A percentile compares a stretch with the other conserved stretches of the same genome.
Conservation (phyloP, 2,888 invertebrate genomes). For the Galerucella calmariensis region DNA sequence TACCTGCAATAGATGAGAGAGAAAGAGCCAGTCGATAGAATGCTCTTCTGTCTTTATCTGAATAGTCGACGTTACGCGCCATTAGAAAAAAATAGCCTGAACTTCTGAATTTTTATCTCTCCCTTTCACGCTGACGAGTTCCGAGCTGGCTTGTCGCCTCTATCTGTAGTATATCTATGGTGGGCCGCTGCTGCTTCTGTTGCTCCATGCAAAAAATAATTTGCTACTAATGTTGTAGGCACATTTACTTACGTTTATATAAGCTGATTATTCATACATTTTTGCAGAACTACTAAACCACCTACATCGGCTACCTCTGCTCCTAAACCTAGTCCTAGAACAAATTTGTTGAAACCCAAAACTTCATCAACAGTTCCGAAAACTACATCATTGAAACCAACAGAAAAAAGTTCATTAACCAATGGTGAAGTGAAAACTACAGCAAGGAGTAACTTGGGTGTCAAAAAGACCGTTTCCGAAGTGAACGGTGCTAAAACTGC, state of each 20-base stretch:
- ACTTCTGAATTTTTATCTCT: no score
- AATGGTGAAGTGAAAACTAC: slow-evolving; percentile 69
- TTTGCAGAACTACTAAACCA: slow-evolving; percentile 41
- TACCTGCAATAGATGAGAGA: no score
- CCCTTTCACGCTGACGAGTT: no score
- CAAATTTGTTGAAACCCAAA: slow-evolving; percentile 39
- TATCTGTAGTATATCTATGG: no score
- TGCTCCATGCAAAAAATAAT: no score
- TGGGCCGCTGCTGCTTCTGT: no score
- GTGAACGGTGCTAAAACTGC: slow-evolving; percentile 23
- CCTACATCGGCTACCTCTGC: slow-evolving; percentile 43
- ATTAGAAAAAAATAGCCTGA: no score
- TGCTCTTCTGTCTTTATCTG: no score
- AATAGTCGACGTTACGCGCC: no score
- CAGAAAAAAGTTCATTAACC: slow-evolving; percentile 68
- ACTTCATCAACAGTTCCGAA: slow-evolving; percentile 41
- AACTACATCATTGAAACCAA: slow-evolving; percentile 44
- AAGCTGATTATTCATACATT: background rate
- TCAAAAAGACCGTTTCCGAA: slow-evolving; percentile 41
- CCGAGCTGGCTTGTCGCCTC: no score
- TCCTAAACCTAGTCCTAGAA: slow-evolving; percentile 27
- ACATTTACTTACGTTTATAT: background rate
- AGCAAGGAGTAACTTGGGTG: slow-evolving; percentile 43
- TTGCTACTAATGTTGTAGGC: no score
- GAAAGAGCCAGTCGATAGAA: no score